These are phyloP conservation scores for Formica exsecta DNA, from an alignment of 1,140 invertebrate genomes.

Conservation along the genomic window DNA sequence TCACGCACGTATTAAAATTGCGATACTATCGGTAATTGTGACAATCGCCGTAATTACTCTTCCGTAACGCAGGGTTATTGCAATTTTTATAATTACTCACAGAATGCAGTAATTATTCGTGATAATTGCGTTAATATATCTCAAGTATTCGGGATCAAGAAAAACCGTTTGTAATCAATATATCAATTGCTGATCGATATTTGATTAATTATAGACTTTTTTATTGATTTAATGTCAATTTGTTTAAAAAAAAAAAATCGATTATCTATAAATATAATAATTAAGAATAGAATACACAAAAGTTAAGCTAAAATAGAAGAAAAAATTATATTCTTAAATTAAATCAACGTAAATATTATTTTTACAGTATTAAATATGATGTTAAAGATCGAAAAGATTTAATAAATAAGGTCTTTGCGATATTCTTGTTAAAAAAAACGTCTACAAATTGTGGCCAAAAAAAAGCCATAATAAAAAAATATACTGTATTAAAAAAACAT, in stretches of 20 bases:
- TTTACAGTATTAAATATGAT: background rate
- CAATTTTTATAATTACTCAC: constrained; percentile 23
- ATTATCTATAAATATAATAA: background rate
- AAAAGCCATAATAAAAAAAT: background rate
- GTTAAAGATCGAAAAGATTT: background rate
- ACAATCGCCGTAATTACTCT: background rate
- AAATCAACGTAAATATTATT: background rate
- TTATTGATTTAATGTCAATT: background rate
- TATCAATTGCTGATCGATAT: background rate
- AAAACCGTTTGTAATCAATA: constrained; percentile 9
- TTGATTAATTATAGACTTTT: too few relatives aligned
- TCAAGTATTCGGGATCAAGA: background rate
- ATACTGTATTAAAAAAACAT: background rate
- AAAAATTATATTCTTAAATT: background rate
- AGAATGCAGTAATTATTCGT: constrained; percentile 3
- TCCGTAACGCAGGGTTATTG: background rate
- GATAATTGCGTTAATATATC: background rate
- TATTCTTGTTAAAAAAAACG: too few relatives aligned
- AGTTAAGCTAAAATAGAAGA: background rate
- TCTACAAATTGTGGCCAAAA: background rate
- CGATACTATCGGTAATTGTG: background rate
- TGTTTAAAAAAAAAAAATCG: background rate
- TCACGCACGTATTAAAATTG: background rate
- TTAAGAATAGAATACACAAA: background rate
- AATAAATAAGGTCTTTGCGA: background rate